A percentile compares a stretch with the other conserved stretches of the same genome.
These are phyloP conservation scores for Mustelus asterias DNA, from an alignment of 2,113 vertebrate species.

Conservation along the genomic window DNA sequence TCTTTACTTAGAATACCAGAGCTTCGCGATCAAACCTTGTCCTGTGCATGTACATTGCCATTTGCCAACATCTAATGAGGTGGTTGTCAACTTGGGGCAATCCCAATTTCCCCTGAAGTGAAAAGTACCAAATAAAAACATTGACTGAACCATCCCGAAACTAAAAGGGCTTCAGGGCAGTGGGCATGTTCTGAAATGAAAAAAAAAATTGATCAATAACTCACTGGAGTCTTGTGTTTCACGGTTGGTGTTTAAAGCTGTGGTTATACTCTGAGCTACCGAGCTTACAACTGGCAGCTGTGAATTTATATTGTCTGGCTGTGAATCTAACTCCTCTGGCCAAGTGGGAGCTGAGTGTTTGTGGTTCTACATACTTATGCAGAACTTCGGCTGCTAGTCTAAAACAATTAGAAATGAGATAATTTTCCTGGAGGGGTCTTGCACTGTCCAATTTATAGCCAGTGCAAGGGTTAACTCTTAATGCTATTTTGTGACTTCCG, in stretches of 20 bases:
- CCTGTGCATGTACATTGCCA: background rate
- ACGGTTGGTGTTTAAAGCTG: slow-evolving; percentile 9
- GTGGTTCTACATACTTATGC: background rate
- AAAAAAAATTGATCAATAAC: background rate
- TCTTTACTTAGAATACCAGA: background rate
- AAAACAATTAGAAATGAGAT: background rate
- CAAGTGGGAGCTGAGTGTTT: slow-evolving; percentile 21
- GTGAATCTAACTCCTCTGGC: slow-evolving; percentile 21
- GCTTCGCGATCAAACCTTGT: background rate
- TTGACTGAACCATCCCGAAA: background rate
- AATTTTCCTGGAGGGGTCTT: background rate
- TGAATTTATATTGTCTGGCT: slow-evolving; percentile 33
- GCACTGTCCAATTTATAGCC: background rate
- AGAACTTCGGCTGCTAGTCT: background rate
- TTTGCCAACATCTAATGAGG: background rate
- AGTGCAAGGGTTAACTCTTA: background rate
- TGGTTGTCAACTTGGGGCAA: background rate
- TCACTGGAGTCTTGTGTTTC: background rate
- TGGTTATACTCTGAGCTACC: slow-evolving; percentile 25
- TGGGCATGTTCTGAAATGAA: slow-evolving; percentile 10
- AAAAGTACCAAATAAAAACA: background rate
- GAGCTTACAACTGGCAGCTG: slow-evolving; percentile 26
- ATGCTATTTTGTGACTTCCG: background rate
- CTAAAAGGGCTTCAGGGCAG: slow-evolving; percentile 16
- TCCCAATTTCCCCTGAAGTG: background rate